Conservation (phyloP, 2,113 vertebrate species). For the Sinosuthora webbiana region DNA sequence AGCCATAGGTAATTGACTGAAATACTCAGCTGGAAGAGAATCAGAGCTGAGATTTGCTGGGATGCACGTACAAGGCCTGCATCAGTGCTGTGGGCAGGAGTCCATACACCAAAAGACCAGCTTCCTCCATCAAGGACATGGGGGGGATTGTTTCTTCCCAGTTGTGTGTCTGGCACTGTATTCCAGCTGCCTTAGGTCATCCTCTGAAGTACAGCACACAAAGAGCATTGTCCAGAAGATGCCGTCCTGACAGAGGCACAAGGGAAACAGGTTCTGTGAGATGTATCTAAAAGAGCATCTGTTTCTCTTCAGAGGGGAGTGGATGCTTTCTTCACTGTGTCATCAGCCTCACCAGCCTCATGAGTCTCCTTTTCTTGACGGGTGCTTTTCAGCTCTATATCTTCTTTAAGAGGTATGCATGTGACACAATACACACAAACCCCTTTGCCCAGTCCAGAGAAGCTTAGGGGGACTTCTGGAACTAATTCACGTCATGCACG, state of each 20-base stretch:
- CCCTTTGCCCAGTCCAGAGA: not conserved
- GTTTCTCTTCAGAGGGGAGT: not conserved
- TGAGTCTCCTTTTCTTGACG: not conserved
- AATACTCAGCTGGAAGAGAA: not conserved
- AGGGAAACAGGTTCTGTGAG: not conserved
- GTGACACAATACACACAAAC: not conserved
- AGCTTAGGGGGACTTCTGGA: not conserved
- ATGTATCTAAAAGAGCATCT: not conserved
- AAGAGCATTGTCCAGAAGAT: not conserved
- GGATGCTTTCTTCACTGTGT: not conserved
- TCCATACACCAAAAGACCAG: not conserved
- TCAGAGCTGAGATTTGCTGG: not conserved
- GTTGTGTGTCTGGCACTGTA: not conserved
- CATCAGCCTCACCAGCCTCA: not conserved
- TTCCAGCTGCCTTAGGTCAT: not conserved
- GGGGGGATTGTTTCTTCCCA: not conserved
- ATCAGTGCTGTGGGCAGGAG: not conserved
- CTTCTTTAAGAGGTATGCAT: not conserved
- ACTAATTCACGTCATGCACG: rapidly evolving
- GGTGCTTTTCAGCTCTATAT: not conserved
- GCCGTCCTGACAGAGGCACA: not conserved
- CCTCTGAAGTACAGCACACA: not conserved
- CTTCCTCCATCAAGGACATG: not conserved
- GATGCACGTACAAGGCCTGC: not conserved
- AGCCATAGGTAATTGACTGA: not conserved